phyloP scores from a whole-genome alignment of 1,140 invertebrate species.

The Eupristina koningsbergeri region DNA sequence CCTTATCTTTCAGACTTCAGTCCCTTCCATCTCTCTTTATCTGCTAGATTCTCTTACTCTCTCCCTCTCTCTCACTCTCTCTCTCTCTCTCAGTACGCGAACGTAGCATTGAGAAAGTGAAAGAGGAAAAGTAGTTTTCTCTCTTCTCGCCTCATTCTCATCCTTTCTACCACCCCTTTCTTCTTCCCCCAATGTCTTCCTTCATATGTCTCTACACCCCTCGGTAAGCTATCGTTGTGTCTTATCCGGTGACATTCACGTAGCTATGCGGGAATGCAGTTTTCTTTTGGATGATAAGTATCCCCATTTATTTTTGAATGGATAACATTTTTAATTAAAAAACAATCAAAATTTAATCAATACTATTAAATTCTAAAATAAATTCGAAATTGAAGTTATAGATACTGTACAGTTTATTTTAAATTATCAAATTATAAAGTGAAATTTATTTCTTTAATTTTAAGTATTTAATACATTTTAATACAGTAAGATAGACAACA shows the following conservation, averaged over 20 bases:
- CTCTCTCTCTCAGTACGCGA: background rate
- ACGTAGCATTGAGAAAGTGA: background rate
- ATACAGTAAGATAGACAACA: too few relatives aligned
- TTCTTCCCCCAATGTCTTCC: constrained; percentile 48
- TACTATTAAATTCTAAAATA: too few relatives aligned
- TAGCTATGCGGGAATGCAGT: background rate
- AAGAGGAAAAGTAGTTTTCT: constrained; percentile 55
- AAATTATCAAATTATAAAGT: too few relatives aligned
- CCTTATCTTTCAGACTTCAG: constrained; percentile 75
- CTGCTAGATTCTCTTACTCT: background rate
- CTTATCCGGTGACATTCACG: constrained; percentile 2
- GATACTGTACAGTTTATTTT: too few relatives aligned
- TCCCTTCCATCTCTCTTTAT: constrained; percentile 51
- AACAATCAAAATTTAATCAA: too few relatives aligned
- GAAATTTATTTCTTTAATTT: too few relatives aligned
- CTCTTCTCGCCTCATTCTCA: constrained; percentile 60
- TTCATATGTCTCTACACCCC: constrained; percentile 22
- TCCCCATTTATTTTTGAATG: background rate
- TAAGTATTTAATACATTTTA: too few relatives aligned
- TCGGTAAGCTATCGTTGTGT: background rate
- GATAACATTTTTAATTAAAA: too few relatives aligned
- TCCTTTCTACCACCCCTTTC: constrained; percentile 57
- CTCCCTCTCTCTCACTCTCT: background rate
- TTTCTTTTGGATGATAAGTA: constrained; percentile 5
- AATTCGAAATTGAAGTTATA: too few relatives aligned